Evolutionary conservation across 1,140 invertebrate genomes (phyloP), one percentile per base, ranked within the genome.

Genomic region (Pseudachorutes palmiensis): DNA sequence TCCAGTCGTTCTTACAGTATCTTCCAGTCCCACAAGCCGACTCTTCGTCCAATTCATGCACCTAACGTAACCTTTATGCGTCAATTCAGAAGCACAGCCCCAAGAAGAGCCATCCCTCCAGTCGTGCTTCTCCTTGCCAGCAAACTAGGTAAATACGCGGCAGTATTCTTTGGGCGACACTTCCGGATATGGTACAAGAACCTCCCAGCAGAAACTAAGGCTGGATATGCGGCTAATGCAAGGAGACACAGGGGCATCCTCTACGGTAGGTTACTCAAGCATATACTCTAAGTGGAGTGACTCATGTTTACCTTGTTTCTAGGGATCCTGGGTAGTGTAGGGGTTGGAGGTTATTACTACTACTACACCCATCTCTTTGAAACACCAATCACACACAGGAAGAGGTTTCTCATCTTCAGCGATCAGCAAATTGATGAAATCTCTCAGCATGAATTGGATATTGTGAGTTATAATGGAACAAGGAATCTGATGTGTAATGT

Each of bases 151-250:
- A 74, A 78, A 63, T 19, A 80, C 36, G 67, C 73, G 0, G 76
- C 79, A 1, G 70, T 79, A 22, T 12, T 79, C 14, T 73, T 78
- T 68, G 80, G 80, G 9, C 70, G 81, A 62, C 66, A 67, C 48
- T 67, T 82, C 31, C 79, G 80, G 68, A 80, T 74, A 70, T 83
- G 82, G 81, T 84, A 80, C 80, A 60, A 74, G 59, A 75, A 65
- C 2, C 75, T 81, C 68, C 77, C 78, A 9, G 66, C 74, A 1
- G 70, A 79, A 55, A 74, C 76, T 59, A 77, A 75, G 51, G 49
- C 69, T 30, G 33, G 75, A 2, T 75, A 79, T 36, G 58, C 72
- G 26, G 58, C 69, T 3, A 70, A 70, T 41, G 30, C 79, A 5
- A 75, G 69, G 45, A 78, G 74, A 74, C 75, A 76, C 60, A 77